Conservation (phyloP, 2,888 invertebrate species). For the Drosophila robusta region DNA sequence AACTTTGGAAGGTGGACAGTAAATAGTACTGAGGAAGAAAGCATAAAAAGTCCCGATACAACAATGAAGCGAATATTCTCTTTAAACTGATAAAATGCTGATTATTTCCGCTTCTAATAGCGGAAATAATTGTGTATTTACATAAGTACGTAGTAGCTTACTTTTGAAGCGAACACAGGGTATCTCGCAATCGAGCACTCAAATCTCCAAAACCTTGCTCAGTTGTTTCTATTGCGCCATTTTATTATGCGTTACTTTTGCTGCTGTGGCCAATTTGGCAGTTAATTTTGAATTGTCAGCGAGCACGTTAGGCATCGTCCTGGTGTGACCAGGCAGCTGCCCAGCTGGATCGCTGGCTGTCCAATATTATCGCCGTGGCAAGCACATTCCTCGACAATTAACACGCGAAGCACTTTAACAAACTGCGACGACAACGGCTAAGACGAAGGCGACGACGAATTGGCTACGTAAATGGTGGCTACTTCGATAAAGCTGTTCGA, state of each 20-base stretch:
- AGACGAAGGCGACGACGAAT: slow-evolving; percentile 43
- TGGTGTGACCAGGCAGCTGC: slow-evolving; percentile 24
- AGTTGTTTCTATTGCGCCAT: slow-evolving; percentile 41
- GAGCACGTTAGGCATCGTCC: slow-evolving; percentile 65
- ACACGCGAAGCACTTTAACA: slow-evolving; percentile 79
- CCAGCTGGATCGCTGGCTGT: slow-evolving; percentile 35
- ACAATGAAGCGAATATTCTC: too few relatives aligned
- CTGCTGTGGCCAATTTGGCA: slow-evolving; percentile 63
- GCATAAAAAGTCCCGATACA: too few relatives aligned
- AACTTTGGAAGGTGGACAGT: too few relatives aligned
- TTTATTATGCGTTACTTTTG: slow-evolving; percentile 68
- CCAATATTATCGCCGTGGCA: slow-evolving; percentile 68
- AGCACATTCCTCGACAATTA: slow-evolving; percentile 80
- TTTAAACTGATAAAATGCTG: too few relatives aligned
- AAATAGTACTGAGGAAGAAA: too few relatives aligned
- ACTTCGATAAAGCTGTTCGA: slow-evolving; percentile 78
- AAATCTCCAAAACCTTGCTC: neutral
- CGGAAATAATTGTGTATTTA: neutral
- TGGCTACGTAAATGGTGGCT: slow-evolving; percentile 66
- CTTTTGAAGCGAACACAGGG: neutral
- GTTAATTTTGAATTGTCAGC: slow-evolving; percentile 80
- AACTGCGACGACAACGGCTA: slow-evolving; percentile 61
- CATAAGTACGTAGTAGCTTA: too few relatives aligned
- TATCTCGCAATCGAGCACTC: neutral
- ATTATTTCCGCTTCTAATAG: neutral